These are phyloP conservation scores for Oconnorella tubifera DNA, from an alignment of 2,888 invertebrate genomes.

Conservation along the genomic window DNA sequence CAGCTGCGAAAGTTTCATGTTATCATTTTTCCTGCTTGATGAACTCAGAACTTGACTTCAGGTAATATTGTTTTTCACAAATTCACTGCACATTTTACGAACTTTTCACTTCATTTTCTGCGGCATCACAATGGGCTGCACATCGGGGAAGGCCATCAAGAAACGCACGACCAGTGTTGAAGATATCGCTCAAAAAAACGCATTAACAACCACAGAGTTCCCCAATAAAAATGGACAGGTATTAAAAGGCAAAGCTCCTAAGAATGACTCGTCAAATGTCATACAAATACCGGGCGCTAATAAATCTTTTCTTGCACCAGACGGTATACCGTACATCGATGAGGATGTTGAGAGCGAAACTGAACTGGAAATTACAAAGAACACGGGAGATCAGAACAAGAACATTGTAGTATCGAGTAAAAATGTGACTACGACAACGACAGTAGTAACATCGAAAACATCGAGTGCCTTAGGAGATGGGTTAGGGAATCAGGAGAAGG, in stretches of 20 bases:
- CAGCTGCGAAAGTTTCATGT: no score
- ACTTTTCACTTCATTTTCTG: no score
- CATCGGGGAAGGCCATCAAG: conserved; percentile 15
- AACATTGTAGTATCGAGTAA: conserved; percentile 2
- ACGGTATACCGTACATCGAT: conserved; percentile 27
- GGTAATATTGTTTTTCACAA: no score
- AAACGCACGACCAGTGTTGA: conserved; percentile 24
- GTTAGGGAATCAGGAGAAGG: no score
- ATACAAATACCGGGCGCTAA: conserved; percentile 22
- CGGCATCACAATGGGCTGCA: conserved; percentile 19
- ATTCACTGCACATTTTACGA: no score
- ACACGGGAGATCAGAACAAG: conserved; percentile 9
- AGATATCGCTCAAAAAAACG: conserved; percentile 1
- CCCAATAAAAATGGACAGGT: conserved; percentile 18
- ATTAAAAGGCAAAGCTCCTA: no score
- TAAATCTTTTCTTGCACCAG: conserved; percentile 26
- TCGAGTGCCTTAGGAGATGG: conserved; percentile 13
- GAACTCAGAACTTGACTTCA: no score
- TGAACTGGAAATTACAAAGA: no score
- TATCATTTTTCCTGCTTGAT: no score
- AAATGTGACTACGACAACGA: no score
- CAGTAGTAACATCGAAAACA: neutral
- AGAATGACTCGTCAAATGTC: conserved; percentile 8
- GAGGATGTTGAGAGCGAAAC: conserved; percentile 21
- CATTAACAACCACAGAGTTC: neutral